A percentile compares a stretch with the other conserved stretches of the same genome.
Evolutionary conservation across 2,797 vertebrate species (phyloP).

Genomic region (Lindbergichthys nudifrons): DNA sequence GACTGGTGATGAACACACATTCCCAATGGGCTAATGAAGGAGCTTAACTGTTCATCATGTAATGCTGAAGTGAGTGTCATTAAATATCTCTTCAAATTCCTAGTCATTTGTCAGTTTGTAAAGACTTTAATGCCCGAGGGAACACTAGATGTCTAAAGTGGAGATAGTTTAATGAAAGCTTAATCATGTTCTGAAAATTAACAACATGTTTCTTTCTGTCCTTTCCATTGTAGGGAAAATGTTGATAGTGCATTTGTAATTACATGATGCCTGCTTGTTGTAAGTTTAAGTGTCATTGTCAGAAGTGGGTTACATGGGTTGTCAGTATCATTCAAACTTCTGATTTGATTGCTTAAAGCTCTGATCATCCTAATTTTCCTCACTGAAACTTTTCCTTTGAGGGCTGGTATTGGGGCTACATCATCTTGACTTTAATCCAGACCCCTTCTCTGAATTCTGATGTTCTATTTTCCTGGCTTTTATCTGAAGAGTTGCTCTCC

Average conservation of each 20-base stretch:
- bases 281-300: constrained; percentile 30
- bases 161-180: constrained; percentile 18
- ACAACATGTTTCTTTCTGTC: constrained; percentile 14
- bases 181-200: constrained; percentile 22
- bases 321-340: constrained; percentile 24
- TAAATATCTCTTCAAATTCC: constrained; percentile 31
- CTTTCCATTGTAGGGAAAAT: neutral
- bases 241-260: constrained; percentile 10
- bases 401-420: constrained; percentile 55
- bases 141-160: neutral
- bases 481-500: constrained; percentile 80
- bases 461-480: constrained; percentile 73
- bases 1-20: constrained; percentile 13
- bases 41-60: constrained; percentile 30
- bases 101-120: constrained; percentile 23
- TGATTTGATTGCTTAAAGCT: constrained; percentile 42
- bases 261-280: constrained; percentile 24
- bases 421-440: constrained; percentile 74
- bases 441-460: constrained; percentile 67
- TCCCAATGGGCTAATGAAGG: constrained; percentile 24
- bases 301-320: constrained; percentile 23
- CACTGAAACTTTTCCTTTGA: constrained; percentile 54
- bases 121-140: constrained; percentile 13
- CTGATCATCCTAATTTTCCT: constrained; percentile 56
- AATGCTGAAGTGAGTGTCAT: constrained; percentile 15